Base-by-base conservation (phyloP, 2,797 vertebrate genomes). In the Chiroxiphia lanceolata region DNA sequence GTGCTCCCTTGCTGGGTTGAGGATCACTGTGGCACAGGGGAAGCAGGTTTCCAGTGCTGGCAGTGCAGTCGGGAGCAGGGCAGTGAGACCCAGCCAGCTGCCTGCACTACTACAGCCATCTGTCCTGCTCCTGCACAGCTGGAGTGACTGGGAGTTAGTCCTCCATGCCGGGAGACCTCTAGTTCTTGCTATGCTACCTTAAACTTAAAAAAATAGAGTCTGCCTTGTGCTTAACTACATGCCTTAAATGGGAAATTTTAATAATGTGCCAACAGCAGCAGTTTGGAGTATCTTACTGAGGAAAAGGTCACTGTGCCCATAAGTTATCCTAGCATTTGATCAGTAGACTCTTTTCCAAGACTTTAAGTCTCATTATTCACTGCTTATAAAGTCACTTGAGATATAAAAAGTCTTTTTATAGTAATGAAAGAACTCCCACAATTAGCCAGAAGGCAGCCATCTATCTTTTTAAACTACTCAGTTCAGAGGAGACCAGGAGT, bases 401-500 rank as follows among this genome's bases (percentile, higher is more conserved):
- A 96, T 96, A 96, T 96, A 97, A 98, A 97, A 97, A 95, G 91
- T 96, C 97, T 97, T 97, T 97, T 97, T 85, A 94, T 96, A 97
- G 95, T 94, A 98, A 98, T 96, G 96, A 97, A 97, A 98, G 97
- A 91, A 97, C 96, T 97, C 95, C 95, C 92, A 95, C 96, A 97
- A 98, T 98, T 98, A 98, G 97, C 98, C 98, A 97, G 97, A 96
- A 98, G 98, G 98, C 97, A 98, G 92, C 94, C 95, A 98, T 98
- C 93, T 95, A 97, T 98, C 98, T 98, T 98, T 96, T 97, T 96
- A 97, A 98, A 97, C 93, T 96, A 72, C 92, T 97, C 22, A 2
- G 83, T 95, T 97, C 68, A 19, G 90, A 96, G 92, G 93, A 97
- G 95, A 96, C 79, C 89, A 94, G 88, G 83, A 96, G 75, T 94